Evolutionary conservation across 2,888 invertebrate genomes (phyloP).

Genomic region (Willowsia nigromaculata): DNA sequence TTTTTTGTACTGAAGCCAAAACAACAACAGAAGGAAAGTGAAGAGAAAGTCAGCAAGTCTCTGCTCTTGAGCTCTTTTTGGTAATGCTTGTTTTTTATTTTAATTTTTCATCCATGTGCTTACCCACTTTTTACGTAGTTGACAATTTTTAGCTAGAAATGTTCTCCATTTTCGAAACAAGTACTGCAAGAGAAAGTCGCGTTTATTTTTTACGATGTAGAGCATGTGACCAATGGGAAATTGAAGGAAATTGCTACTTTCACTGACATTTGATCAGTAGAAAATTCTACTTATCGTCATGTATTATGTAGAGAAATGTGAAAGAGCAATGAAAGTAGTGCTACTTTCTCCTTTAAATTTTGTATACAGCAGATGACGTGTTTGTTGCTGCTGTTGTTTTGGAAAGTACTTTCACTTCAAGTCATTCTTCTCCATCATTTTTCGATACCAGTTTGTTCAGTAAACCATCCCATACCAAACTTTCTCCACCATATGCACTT

Average conservation of each 20-base stretch:
- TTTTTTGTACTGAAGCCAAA: slow-evolving; percentile 13
- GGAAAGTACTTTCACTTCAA: no score
- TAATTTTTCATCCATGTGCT: no score
- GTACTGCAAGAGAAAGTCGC: background rate
- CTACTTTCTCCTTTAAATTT: no score
- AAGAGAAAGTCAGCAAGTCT: background rate
- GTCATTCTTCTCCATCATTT: no score
- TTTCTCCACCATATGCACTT: no score
- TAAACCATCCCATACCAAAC: no score
- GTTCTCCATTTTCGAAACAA: background rate
- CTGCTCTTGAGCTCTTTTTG: background rate
- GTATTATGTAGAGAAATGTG: background rate
- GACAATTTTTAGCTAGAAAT: slow-evolving; percentile 3
- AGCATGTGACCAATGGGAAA: slow-evolving; percentile 10
- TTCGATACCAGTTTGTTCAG: no score
- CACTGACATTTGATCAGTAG: background rate
- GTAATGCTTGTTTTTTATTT: background rate
- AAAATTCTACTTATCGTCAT: background rate
- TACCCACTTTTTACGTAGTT: no score
- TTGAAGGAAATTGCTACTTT: background rate
- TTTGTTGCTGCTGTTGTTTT: no score
- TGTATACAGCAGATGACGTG: no score
- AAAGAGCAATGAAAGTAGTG: no score
- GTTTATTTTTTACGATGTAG: background rate
- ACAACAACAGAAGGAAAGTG: background rate